A percentile compares a stretch with the other conserved stretches of the same genome.
Conservation (phyloP, 2,888 invertebrate species). For the Coleophora flavipennella region DNA sequence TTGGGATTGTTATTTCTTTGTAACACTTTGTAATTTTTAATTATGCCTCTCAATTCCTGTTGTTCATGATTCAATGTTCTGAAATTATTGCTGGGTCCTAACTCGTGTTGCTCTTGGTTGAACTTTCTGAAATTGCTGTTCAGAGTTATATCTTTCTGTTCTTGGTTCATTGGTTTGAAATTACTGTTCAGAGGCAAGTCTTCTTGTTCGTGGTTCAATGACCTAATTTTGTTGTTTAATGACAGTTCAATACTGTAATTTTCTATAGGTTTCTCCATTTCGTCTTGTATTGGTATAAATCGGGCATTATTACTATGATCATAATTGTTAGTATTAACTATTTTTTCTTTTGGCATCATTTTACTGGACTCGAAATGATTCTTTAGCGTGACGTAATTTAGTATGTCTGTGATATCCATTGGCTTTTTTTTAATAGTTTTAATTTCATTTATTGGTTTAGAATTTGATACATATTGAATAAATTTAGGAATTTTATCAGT, state of each 20-base stretch:
- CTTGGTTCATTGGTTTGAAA: constrained; percentile 11
- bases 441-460: constrained; percentile 36
- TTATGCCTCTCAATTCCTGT: constrained; percentile 45
- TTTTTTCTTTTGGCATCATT: constrained; percentile 37
- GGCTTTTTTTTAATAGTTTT: constrained; percentile 36
- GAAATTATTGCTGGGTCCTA: constrained; percentile 17
- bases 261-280: constrained; percentile 22
- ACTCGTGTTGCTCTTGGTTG: too few species aligned
- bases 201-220: constrained; percentile 30
- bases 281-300: constrained; percentile 26
- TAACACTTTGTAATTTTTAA: constrained; percentile 61
- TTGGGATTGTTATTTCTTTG: constrained; percentile 43
- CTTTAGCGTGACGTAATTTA: constrained; percentile 49
- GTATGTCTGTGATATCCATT: constrained; percentile 42
- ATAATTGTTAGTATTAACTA: constrained; percentile 19
- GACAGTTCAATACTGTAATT: constrained; percentile 14
- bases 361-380: constrained; percentile 56
- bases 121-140: too few species aligned
- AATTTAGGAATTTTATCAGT: constrained; percentile 37
- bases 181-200: constrained; percentile 23
- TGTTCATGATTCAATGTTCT: constrained; percentile 30
- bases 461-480: constrained; percentile 23
- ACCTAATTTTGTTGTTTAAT: constrained; percentile 14
- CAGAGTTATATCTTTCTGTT: constrained; percentile 15
- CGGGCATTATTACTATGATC: constrained; percentile 31